phyloP scores from a whole-genome alignment of 2,888 invertebrate genomes.

The Flabesymbios commensalis region DNA sequence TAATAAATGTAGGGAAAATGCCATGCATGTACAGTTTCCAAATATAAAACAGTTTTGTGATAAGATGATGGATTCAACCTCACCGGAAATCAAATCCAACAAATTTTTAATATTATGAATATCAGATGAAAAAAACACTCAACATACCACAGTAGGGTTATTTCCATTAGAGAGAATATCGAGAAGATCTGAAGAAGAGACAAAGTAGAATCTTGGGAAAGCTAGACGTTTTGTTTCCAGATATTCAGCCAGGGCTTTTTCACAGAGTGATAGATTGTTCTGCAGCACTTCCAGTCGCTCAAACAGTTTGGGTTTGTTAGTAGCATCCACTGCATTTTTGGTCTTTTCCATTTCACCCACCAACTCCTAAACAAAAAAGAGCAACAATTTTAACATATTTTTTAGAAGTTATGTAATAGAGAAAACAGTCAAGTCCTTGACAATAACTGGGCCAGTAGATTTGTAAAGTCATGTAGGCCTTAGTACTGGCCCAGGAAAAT shows the following conservation, averaged over 20 bases:
- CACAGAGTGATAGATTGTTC: conserved; percentile 84
- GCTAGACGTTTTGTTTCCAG: conserved; percentile 94
- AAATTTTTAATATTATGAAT: no score
- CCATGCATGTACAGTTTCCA: no score
- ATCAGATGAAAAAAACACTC: no score
- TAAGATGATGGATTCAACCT: no score
- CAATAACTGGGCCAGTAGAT: no score
- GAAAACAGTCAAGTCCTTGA: not conserved
- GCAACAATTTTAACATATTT: conserved; percentile 12
- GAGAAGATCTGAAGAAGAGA: conserved; percentile 91
- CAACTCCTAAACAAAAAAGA: conserved; percentile 67
- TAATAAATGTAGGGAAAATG: no score
- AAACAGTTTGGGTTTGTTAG: conserved; percentile 82
- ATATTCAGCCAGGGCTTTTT: conserved; percentile 95
- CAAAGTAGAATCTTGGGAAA: conserved; percentile 96
- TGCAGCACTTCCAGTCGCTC: conserved; percentile 81
- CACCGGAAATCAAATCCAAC: no score
- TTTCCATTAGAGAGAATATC: conserved; percentile 96
- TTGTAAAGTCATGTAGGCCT: no score
- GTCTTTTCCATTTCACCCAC: conserved; percentile 78
- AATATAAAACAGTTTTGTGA: no score
- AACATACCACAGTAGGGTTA: conserved; percentile 71
- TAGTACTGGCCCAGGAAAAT: no score
- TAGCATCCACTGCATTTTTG: conserved; percentile 87
- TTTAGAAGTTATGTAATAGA: not conserved